Base-by-base conservation (phyloP, 2,797 vertebrate species). In the Siniperca obscura region DNA sequence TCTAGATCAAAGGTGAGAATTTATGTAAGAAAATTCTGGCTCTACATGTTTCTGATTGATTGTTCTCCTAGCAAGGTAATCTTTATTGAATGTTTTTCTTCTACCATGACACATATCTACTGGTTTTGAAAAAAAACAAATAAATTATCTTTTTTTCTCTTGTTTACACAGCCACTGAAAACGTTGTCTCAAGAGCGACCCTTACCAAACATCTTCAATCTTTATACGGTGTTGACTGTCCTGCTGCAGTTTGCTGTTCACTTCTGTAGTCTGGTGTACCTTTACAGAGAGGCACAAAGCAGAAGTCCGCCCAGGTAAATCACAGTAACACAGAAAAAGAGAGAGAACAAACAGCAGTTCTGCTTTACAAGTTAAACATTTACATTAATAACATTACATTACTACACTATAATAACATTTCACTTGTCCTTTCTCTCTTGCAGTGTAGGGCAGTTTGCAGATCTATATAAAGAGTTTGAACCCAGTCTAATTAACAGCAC, bases 401-500 rank as follows among this genome's bases (percentile, higher is more conserved):
- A 42, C 60, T 52, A 50, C 44, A 72, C 30, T 22, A 7, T 69
- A 22, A 38, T 69, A 56, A 79, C 9, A 53, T 65, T 76, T 38
- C 2, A 40, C 27, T 70, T 83, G 1, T 80, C 16, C 10, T 66
- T 34, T 79, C 10, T 87, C 53, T 83, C 36, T 87, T 76, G 70
- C 83, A 99, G 98, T 91, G 86, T 83, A 90, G 97, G 98, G 38
- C 95, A 93, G 61, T 99, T 99, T 91, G 98, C 95, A 84, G 98
- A 99, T 85, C 93, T 99, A 25, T 98, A 98, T 91, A 98, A 98
- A 94, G 98, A 98, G 59, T 99, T 99, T 87, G 97, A 98, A 93
- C 98, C 98, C 1, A 99, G 96, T 85, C 94, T 99, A 27, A 98
- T 99, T 74, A 99, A 99, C 95, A 99, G 98, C 94, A 99, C 98